phyloP scores from a whole-genome alignment of 2,888 invertebrate genomes.

The Melieria crassipennis region DNA sequence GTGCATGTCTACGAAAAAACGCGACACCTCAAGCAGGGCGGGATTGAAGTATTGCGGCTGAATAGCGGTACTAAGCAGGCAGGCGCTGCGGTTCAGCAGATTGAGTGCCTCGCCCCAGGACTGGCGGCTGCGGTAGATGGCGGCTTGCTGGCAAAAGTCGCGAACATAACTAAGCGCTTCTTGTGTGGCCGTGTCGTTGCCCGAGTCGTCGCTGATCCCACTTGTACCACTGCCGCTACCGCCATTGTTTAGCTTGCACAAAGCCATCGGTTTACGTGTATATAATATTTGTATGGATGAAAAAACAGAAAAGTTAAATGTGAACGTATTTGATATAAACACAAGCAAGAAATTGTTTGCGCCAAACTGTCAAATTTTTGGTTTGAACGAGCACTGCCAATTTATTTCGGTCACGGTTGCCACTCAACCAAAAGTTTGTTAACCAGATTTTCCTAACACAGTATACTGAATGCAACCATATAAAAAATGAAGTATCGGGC shows the following conservation, averaged over 20 bases:
- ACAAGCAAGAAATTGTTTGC: neutral
- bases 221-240: constrained; percentile 5
- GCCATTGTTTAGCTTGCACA: neutral
- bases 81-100: constrained; percentile 58
- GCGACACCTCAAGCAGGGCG: constrained; percentile 54
- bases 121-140: constrained; percentile 52
- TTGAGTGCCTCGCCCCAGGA: constrained; percentile 53
- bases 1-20: constrained; percentile 62
- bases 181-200: constrained; percentile 41
- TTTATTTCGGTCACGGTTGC: too few relatives aligned
- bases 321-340: neutral
- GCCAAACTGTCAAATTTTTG: constrained; percentile 20
- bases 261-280: neutral
- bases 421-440: too few relatives aligned
- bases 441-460: too few relatives aligned
- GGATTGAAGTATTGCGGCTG: constrained; percentile 52
- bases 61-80: constrained; percentile 44
- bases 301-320: too few relatives aligned
- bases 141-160: constrained; percentile 56
- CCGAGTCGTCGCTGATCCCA: constrained; percentile 15
- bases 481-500: too few relatives aligned
- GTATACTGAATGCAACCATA: too few relatives aligned
- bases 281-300: neutral
- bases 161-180: constrained; percentile 56
- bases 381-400: too few relatives aligned